Evolutionary conservation across 35 echinoderm and acorn worm genomes (phyloP).

Genomic region (Lytechinus variegatus): DNA sequence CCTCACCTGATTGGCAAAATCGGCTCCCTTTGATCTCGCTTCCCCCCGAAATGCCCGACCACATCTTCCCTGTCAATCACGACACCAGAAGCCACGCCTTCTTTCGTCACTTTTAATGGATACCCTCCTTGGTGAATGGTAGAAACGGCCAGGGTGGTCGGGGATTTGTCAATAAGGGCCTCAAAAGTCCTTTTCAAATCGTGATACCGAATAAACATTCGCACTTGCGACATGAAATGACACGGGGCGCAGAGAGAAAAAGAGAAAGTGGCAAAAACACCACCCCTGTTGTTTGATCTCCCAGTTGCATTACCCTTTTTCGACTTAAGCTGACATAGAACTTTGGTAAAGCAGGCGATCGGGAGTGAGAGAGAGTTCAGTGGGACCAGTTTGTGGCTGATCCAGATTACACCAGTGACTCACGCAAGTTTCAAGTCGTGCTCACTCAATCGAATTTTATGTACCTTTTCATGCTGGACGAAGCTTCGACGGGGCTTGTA

Average conservation of each 20-base stretch:
- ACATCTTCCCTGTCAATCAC: neutral
- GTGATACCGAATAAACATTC: conserved; percentile 35
- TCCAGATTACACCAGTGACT: conserved; percentile 1
- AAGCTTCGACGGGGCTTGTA: neutral
- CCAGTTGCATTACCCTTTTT: neutral
- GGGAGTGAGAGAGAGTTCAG: neutral
- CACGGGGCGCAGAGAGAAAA: neutral
- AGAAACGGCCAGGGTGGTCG: conserved; percentile 1
- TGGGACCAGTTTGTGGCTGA: neutral
- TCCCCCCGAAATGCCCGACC: neutral
- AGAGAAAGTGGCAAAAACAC: neutral
- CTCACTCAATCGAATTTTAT: conserved; percentile 39
- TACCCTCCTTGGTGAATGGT: neutral
- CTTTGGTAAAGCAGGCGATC: neutral
- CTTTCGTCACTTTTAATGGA: conserved; percentile 47
- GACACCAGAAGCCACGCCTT: neutral
- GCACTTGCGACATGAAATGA: neutral
- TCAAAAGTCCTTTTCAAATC: neutral
- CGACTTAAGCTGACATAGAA: conserved; percentile 5
- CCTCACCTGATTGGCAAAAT: neutral
- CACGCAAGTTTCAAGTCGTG: conserved; percentile 30
- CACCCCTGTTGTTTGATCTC: neutral
- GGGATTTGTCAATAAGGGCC: conserved; percentile 13
- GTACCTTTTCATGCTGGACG: neutral
- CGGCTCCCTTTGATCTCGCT: conserved; percentile 28